Evolutionary conservation across 2,888 invertebrate species (phyloP).

Genomic region (Cetonia aurata): DNA sequence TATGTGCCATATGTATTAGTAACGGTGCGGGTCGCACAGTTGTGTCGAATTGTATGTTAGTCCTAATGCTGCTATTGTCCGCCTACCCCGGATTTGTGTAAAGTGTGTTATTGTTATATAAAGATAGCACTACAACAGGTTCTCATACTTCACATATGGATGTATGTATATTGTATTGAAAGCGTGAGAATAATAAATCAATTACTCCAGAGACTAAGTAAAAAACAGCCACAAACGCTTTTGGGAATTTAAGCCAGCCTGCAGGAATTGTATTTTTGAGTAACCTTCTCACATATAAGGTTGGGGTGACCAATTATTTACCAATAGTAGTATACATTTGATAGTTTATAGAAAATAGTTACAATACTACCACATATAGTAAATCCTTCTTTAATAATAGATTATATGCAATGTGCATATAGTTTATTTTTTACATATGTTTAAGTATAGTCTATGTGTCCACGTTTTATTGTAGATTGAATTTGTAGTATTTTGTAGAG

Average conservation of each 20-base stretch:
- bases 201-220: constrained; percentile 23
- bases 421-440: too few species aligned
- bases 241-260: constrained; percentile 3
- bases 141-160: constrained; percentile 26
- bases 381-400: too few species aligned
- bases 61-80: constrained; percentile 32
- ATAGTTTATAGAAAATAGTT: too few species aligned
- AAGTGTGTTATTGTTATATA: constrained; percentile 30
- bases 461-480: too few species aligned
- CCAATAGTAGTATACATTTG: too few species aligned
- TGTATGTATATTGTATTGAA: constrained; percentile 1
- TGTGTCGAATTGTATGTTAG: constrained; percentile 14
- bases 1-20: constrained; percentile 17
- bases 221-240: background rate
- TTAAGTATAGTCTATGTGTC: too few species aligned
- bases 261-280: too few species aligned
- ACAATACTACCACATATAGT: too few species aligned
- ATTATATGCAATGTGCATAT: too few species aligned
- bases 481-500: too few species aligned
- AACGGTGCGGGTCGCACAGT: constrained; percentile 7
- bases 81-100: constrained; percentile 20
- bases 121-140: constrained; percentile 16
- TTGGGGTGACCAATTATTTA: too few species aligned
- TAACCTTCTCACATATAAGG: too few species aligned
- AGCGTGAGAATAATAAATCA: constrained; percentile 28